Evolutionary conservation across 2,888 invertebrate genomes (phyloP), one percentile per base, ranked within the genome.

Genomic region (Troides helena): DNA sequence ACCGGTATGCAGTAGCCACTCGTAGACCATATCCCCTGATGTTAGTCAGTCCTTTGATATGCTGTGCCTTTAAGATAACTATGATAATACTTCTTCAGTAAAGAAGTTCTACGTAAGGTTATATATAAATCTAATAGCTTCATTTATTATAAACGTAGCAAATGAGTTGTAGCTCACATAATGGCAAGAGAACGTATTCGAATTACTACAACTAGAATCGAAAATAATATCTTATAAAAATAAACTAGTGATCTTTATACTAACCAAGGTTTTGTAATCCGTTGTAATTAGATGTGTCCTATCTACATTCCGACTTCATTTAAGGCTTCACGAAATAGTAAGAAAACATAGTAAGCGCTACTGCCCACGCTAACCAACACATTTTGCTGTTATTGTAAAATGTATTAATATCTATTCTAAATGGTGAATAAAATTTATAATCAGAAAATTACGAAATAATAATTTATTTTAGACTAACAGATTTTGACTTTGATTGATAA

Each of bases 351-450:
- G 89, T 86, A 76, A 90, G 80, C 2, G 86, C 87, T 21, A 87
- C 73, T n/a, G 88, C 87, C 90, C 89, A 89, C 46, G 85, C 89
- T 73, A 90, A 73, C 89, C 88, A 89, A 76, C 88, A 89, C 88
- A 89, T 88, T 77, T 77, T 73, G n/a, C 23, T 58, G 23, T 8
- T 25, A 58, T 25, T 58, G 12, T 53, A 53, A 7, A 53, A 53
- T 53, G 18, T n/a, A 6, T 53, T 53, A 58, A 23, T 57, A 6
- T 21, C 39, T 14, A 2, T 46, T 46, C 14, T 3, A 14, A 23
- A 23, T 7, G 57, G 23, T 8, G 3, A n/a, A 53, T 4, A 53
- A n/a, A 53, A n/a, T 53, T n/a, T 8, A 23, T 23, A 58, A 14
- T 58, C 23, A 4, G 12, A 58, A n/a, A 21, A 10, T 21, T 23